Evolutionary conservation across 1,140 invertebrate species (phyloP).

Genomic region (Trichonephila inaurata): DNA sequence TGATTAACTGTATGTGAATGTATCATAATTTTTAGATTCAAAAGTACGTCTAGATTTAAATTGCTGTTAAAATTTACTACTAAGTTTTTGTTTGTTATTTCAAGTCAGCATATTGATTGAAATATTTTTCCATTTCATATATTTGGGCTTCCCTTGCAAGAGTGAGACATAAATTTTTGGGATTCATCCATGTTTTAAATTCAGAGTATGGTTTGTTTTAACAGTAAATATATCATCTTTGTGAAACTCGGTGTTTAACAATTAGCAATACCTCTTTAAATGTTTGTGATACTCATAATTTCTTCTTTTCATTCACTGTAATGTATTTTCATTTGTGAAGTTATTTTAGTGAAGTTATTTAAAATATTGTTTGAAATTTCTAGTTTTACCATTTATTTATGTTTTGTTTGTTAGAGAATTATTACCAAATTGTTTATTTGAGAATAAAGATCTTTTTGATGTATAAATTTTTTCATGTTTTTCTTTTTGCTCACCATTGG

Average conservation of each 20-base stretch:
- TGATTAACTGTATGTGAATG: too few species aligned
- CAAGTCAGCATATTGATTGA: too few species aligned
- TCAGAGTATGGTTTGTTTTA: background rate
- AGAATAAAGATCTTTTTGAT: conserved; percentile 10
- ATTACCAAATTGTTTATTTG: background rate
- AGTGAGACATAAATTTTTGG: background rate
- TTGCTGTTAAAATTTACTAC: too few species aligned
- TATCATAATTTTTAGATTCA: too few species aligned
- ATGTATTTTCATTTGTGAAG: background rate
- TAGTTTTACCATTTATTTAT: conserved; percentile 17
- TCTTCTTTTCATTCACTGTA: conserved; percentile 1
- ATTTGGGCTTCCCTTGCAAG: too few species aligned
- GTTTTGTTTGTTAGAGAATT: conserved; percentile 25
- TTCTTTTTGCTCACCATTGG: background rate
- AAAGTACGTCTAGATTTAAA: too few species aligned
- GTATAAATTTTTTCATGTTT: background rate
- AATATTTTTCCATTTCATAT: too few species aligned
- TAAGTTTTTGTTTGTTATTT: too few species aligned
- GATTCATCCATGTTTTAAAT: background rate
- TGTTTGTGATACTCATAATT: conserved; percentile 34
- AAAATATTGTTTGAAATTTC: background rate
- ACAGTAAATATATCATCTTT: background rate
- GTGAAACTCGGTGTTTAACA: background rate
- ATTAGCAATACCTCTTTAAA: background rate
- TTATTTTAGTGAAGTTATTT: background rate